These are phyloP conservation scores for Tigriopus japonicus DNA, from an alignment of 1,140 invertebrate genomes.

Conservation along the genomic window DNA sequence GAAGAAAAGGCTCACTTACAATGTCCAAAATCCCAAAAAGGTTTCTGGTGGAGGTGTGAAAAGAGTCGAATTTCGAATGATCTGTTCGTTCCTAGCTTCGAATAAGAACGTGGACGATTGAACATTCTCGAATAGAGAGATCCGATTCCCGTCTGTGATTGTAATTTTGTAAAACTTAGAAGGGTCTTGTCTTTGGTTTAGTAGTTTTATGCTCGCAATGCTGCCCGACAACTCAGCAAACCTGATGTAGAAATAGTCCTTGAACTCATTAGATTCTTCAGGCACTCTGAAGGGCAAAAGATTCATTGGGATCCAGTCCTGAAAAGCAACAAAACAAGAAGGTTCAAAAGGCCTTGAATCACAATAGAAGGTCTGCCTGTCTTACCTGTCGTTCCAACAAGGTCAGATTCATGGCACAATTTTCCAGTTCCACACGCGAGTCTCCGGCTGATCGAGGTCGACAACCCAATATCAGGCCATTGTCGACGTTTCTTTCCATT, in stretches of 20 bases:
- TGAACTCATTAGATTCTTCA: background rate
- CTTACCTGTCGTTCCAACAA: background rate
- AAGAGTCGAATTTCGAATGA: no score
- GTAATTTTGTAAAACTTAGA: background rate
- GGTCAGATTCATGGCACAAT: background rate
- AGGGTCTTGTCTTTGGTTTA: background rate
- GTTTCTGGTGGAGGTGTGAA: no score
- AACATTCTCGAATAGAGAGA: background rate
- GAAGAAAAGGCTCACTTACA: no score
- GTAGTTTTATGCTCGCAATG: background rate
- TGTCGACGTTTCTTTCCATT: background rate
- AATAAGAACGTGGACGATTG: background rate
- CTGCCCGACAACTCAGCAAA: background rate
- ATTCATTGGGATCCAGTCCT: background rate
- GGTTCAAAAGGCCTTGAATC: background rate
- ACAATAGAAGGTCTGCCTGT: background rate
- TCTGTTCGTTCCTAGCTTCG: background rate
- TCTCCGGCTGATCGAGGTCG: background rate
- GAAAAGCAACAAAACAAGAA: background rate
- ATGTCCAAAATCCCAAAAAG: no score
- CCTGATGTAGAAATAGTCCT: background rate
- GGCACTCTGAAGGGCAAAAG: background rate
- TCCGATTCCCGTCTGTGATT: background rate
- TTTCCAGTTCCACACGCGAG: background rate
- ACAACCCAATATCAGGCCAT: background rate